These are phyloP conservation scores for Xiphydria camelus DNA, from an alignment of 2,888 invertebrate genomes.

Conservation along the genomic window DNA sequence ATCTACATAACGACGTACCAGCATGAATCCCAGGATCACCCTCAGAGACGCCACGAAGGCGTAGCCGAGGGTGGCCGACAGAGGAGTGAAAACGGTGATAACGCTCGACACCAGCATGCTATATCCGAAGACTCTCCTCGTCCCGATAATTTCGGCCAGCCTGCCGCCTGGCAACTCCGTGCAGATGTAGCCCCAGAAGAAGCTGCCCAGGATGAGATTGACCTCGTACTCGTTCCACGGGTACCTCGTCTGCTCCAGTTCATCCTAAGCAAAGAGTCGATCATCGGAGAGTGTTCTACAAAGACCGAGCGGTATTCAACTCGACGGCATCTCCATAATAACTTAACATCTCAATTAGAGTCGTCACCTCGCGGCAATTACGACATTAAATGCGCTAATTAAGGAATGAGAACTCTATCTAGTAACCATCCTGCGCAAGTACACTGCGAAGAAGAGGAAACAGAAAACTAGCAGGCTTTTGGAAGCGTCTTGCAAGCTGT, in stretches of 20 bases:
- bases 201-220: constrained; percentile 81
- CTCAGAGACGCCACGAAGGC: constrained; percentile 72
- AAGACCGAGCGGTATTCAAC: too few species aligned
- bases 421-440: too few species aligned
- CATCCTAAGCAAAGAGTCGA: constrained; percentile 23
- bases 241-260: constrained; percentile 60
- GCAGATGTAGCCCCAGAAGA: constrained; percentile 91
- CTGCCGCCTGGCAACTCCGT: constrained; percentile 89
- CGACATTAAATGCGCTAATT: too few species aligned
- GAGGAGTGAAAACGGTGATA: constrained; percentile 79
- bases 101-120: constrained; percentile 82
- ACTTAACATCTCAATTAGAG: too few species aligned
- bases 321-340: too few species aligned
- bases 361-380: too few species aligned
- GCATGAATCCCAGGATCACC: constrained; percentile 74
- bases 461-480: too few species aligned
- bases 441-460: too few species aligned
- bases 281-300: neutral
- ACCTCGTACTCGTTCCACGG: constrained; percentile 79
- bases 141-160: constrained; percentile 81
- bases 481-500: neutral
- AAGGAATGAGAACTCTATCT: too few species aligned
- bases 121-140: constrained; percentile 83
- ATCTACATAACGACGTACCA: constrained; percentile 56
- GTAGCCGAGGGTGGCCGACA: constrained; percentile 72